Conservation (phyloP, 2,888 invertebrate genomes). For the Neocrepidodera transversa region DNA sequence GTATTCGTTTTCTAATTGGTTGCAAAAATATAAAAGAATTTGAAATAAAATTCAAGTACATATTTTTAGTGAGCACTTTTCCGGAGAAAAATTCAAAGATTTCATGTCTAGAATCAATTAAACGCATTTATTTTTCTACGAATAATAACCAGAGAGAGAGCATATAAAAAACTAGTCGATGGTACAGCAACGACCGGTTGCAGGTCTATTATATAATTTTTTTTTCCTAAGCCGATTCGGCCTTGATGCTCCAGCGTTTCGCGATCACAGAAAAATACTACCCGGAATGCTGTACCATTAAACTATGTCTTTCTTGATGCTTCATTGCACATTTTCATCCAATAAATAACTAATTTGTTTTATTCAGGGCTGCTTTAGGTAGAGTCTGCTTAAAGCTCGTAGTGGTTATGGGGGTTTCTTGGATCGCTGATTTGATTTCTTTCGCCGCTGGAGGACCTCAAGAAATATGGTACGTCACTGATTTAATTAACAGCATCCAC, state of each 20-base stretch:
- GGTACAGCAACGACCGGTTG: background rate
- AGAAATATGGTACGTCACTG: constrained; percentile 83
- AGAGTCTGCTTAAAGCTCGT: constrained; percentile 87
- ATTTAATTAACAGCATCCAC: constrained; percentile 84
- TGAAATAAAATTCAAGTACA: no score
- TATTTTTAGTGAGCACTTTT: no score
- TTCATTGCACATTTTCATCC: constrained; percentile 12
- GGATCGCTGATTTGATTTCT: constrained; percentile 83
- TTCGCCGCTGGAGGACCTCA: constrained; percentile 84
- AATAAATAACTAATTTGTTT: constrained; percentile 9
- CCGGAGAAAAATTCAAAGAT: background rate
- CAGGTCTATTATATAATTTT: background rate
- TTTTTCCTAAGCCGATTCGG: background rate
- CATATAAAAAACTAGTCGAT: constrained; percentile 4
- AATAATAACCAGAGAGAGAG: background rate
- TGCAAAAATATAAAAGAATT: no score
- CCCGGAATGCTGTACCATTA: constrained; percentile 20
- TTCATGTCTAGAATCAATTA: constrained; percentile 4
- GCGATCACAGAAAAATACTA: constrained; percentile 3
- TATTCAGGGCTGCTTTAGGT: constrained; percentile 77
- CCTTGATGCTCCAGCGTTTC: constrained; percentile 10
- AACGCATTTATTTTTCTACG: background rate
- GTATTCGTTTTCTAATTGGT: no score
- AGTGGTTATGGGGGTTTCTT: constrained; percentile 80
- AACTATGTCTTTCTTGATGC: constrained; percentile 13